phyloP scores from a whole-genome alignment of 2,113 vertebrate species.

The Datnioides undecimradiatus region DNA sequence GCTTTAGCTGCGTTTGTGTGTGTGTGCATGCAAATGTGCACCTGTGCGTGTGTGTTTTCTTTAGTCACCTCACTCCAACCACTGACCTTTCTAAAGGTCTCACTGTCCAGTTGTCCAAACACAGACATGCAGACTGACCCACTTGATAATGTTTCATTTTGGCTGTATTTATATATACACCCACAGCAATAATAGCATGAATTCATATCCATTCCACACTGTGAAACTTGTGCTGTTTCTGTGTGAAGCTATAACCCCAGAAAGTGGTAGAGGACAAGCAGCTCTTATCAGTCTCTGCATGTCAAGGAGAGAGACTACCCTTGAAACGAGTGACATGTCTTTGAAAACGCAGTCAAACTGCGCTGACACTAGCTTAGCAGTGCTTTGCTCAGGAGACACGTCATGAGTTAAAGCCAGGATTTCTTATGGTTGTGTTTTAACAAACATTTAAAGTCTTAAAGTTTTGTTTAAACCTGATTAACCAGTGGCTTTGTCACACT shows the following conservation, averaged over 20 bases:
- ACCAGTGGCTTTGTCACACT: background rate
- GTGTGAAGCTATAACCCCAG: background rate
- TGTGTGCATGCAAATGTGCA: background rate
- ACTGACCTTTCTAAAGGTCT: constrained; percentile 77
- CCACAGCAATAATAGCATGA: background rate
- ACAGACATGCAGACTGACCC: constrained; percentile 39
- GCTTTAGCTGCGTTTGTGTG: constrained; percentile 9
- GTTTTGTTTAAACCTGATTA: constrained; percentile 6
- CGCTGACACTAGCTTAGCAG: constrained; percentile 11
- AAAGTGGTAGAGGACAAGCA: background rate
- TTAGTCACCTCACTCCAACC: constrained; percentile 69
- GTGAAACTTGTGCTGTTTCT: background rate
- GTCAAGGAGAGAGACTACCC: constrained; percentile 43
- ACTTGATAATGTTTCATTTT: constrained; percentile 44
- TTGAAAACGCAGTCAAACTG: constrained; percentile 36
- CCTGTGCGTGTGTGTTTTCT: constrained; percentile 66
- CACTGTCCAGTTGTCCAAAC: constrained; percentile 69
- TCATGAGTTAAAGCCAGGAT: background rate
- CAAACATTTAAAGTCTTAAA: background rate
- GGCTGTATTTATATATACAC: background rate
- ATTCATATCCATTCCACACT: background rate
- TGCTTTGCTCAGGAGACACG: constrained; percentile 16
- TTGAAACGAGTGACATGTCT: constrained; percentile 51
- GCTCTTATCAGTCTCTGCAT: constrained; percentile 30
- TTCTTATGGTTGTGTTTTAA: background rate